Evolutionary conservation across 1,140 invertebrate genomes (phyloP).

Genomic region (Pygmarrhopalites habei): DNA sequence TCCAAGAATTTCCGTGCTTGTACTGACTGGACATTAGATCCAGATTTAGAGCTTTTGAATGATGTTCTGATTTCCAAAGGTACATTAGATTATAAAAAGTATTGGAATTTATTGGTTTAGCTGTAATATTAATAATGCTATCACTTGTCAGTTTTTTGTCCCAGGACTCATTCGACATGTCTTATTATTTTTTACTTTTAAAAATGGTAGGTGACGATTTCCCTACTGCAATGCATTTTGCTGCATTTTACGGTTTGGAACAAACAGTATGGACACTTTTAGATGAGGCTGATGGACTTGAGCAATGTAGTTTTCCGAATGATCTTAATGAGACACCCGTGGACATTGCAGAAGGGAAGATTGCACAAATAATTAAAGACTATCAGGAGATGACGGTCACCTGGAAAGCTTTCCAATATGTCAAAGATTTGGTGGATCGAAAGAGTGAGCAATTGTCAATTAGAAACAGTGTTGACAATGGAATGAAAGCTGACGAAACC

Average conservation of each 20-base stretch:
- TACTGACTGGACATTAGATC: constrained; percentile 25
- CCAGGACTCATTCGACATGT: too few species aligned
- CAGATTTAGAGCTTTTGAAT: constrained; percentile 33
- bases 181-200: constrained; percentile 5
- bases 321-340: constrained; percentile 23
- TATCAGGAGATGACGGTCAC: constrained; percentile 23
- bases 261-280: constrained; percentile 70
- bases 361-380: constrained; percentile 29
- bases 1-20: constrained; percentile 21
- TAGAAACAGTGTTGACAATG: not conserved
- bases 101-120: too few species aligned
- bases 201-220: constrained; percentile 57
- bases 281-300: constrained; percentile 46
- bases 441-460: not conserved
- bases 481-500: not conserved
- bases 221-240: constrained; percentile 79
- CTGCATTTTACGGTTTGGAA: constrained; percentile 74
- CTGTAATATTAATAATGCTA: too few species aligned
- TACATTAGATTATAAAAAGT: constrained; percentile 6
- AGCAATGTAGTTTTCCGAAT: constrained; percentile 22
- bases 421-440: constrained; percentile 18
- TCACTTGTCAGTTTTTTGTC: too few species aligned
- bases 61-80: constrained; percentile 30
- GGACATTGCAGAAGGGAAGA: constrained; percentile 22
- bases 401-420: constrained; percentile 15